Percentiles rank a stretch among this genome's conserved stretches.
Evolutionary conservation across 2,888 invertebrate species (phyloP).

Genomic region (Gortyna flavago): DNA sequence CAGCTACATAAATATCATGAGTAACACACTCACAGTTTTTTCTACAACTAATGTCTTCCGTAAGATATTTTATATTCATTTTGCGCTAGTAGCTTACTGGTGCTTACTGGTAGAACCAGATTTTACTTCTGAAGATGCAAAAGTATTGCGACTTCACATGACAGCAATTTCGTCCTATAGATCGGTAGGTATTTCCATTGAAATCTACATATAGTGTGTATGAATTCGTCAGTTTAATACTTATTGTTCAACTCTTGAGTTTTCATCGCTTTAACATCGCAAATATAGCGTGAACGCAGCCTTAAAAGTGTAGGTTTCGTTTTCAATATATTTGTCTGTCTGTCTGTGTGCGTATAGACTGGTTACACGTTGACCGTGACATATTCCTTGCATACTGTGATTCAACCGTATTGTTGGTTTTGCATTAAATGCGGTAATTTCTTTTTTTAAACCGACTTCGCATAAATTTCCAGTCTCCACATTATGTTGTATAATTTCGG

Average conservation of each 20-base stretch:
- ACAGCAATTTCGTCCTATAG: neutral
- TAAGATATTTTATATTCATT: neutral
- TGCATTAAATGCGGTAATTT: constrained; percentile 32
- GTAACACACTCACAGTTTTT: no score
- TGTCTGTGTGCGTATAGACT: constrained; percentile 46
- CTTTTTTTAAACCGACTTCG: constrained; percentile 8
- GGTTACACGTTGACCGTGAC: constrained; percentile 60
- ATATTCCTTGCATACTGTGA: constrained; percentile 52
- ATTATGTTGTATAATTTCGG: neutral
- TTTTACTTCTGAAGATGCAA: constrained; percentile 5
- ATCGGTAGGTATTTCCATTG: neutral
- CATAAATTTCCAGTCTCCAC: neutral
- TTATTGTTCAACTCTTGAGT: neutral
- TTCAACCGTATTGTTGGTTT: constrained; percentile 46
- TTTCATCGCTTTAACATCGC: neutral
- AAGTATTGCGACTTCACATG: neutral
- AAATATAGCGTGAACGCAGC: neutral
- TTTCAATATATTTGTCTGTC: constrained; percentile 43
- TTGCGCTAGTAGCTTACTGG: neutral
- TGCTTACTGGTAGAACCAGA: neutral
- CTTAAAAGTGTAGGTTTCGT: constrained; percentile 36
- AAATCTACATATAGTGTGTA: neutral
- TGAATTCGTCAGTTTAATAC: neutral
- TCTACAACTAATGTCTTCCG: neutral
- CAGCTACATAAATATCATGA: neutral